A percentile compares a stretch with the other conserved stretches of the same genome.
phyloP scores from a whole-genome alignment of 2,113 vertebrate species.

The Tupaia chinensis region DNA sequence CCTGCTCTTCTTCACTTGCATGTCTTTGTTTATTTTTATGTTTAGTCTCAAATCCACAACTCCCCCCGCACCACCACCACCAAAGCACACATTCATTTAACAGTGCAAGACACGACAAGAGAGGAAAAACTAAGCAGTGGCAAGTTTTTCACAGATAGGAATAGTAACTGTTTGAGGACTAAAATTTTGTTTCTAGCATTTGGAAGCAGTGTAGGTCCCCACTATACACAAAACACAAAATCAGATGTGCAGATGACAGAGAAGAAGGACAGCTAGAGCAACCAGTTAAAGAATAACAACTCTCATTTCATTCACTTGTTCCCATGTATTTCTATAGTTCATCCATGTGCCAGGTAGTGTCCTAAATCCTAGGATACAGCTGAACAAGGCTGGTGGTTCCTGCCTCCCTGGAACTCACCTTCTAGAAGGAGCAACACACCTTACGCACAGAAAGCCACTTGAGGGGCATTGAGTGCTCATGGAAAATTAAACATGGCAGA shows the following conservation, averaged over 20 bases:
- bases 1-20: too few relatives aligned
- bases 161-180: not conserved
- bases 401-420: not conserved
- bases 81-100: too few relatives aligned
- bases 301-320: not conserved
- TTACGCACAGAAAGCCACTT: accelerated
- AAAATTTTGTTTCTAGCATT: not conserved
- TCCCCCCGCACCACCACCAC: too few relatives aligned
- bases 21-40: too few relatives aligned
- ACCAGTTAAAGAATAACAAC: not conserved
- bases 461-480: accelerated
- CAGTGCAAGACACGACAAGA: too few relatives aligned
- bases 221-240: not conserved
- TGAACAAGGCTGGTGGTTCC: not conserved
- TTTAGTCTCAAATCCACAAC: too few relatives aligned
- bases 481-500: not conserved
- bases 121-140: not conserved
- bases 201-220: not conserved
- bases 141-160: not conserved
- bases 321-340: not conserved
- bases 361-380: not conserved
- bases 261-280: not conserved
- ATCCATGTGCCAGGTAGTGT: not conserved
- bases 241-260: not conserved
- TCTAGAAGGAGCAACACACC: not conserved